phyloP scores from a whole-genome alignment of 2,888 invertebrate species.

The Philereme vetulata region DNA sequence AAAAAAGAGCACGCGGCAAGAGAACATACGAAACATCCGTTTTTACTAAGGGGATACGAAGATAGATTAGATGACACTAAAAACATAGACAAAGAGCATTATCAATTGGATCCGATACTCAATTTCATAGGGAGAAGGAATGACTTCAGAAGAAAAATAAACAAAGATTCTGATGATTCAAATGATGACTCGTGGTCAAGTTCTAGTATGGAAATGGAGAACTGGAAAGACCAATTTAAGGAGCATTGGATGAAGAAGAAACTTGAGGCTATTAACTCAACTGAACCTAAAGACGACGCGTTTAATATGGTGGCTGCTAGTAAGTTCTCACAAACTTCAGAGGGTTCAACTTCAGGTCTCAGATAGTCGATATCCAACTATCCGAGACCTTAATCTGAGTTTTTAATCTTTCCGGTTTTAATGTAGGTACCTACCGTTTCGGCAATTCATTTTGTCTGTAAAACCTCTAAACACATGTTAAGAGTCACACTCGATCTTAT shows the following conservation, averaged over 20 bases:
- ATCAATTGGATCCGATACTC: slow-evolving; percentile 51
- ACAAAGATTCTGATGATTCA: not conserved
- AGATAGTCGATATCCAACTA: too few species aligned
- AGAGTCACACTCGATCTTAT: too few species aligned
- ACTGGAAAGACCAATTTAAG: slow-evolving; percentile 52
- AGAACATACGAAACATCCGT: not conserved
- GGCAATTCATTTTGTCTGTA: too few species aligned
- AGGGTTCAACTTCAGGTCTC: too few species aligned
- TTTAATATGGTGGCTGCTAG: slow-evolving; percentile 73
- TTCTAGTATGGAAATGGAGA: slow-evolving; percentile 42
- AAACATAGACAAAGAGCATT: slow-evolving; percentile 9
- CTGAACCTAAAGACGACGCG: slow-evolving; percentile 50
- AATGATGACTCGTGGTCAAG: slow-evolving; percentile 21
- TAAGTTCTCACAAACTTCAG: slow-evolving; percentile 34
- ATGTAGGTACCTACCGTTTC: too few species aligned
- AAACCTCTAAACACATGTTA: too few species aligned
- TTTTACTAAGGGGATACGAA: not conserved
- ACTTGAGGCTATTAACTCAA: slow-evolving; percentile 55
- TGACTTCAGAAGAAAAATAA: slow-evolving; percentile 9
- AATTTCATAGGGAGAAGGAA: slow-evolving; percentile 37
- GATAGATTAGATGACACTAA: slow-evolving; percentile 13
- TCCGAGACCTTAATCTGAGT: too few species aligned
- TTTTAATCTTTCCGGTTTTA: too few species aligned
- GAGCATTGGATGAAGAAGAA: slow-evolving; percentile 56
- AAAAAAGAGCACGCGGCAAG: slow-evolving; percentile 4